Base-by-base conservation (phyloP, 2,113 vertebrate species). In the Tupaia chinensis region DNA sequence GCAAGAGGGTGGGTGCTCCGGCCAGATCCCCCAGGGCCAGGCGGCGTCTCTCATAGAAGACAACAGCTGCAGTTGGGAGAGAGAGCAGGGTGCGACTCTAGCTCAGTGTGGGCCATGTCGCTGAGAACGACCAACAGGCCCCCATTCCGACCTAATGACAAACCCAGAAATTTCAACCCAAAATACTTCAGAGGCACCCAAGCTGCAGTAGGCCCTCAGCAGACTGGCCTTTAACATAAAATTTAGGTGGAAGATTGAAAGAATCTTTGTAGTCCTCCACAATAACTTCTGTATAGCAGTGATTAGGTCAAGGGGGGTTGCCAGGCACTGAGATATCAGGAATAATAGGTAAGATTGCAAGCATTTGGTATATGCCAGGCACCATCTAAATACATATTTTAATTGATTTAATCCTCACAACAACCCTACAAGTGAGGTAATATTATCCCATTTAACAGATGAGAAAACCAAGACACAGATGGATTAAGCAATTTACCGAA, bases 1-100 rank as follows among this genome's bases (percentile, higher is more conserved):
- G 97, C 20, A 98, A 93, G 4, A 58, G 90, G 0, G 8, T 20
- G 22, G 95, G 83, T n/a, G 98, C 97, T 27, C 94, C 97, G 20
- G 97, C 60, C 22, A 87, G 96, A 11, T 3, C 19, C 3, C 72
- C 95, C 6, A 19, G 91, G n/a, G 79, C 9, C 14, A 93, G 90
- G 16, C 44, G 93, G 6, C 13, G 98, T 54, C 69, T 91, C 98
- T 98, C 98, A 63, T 99, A 98, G 98, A 99, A 99, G 92, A 94
- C 98, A 9, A 99, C 82, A 16, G 99, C 99, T 99, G 83, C 1
- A 93, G 85, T 0, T 1, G 0, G 83, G 19, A 7, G 25, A n/a
- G 79, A 11, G 34, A 19, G 5, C 20, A 29, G 76, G 54, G 10
- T 1, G 23, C 87, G 84, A 85, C 65, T 1, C 23, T 29, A 16